phyloP scores from a whole-genome alignment of 2,113 vertebrate genomes.

The Microtus pennsylvanicus region DNA sequence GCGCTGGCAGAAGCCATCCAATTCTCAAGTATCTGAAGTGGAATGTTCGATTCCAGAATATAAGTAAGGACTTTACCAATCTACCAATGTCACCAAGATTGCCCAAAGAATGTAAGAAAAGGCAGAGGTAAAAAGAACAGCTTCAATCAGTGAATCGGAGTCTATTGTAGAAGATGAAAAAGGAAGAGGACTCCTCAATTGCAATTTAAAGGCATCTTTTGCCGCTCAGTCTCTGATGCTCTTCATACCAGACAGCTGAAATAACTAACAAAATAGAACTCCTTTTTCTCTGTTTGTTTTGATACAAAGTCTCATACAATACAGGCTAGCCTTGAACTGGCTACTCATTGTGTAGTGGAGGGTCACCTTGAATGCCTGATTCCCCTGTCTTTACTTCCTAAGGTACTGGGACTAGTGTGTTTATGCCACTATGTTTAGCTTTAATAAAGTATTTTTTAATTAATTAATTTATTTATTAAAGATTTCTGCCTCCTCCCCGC shows the following conservation, averaged over 20 bases:
- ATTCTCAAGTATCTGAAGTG: slow-evolving; percentile 49
- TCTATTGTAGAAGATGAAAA: slow-evolving; percentile 55
- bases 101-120: slow-evolving; percentile 60
- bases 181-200: slow-evolving; percentile 39
- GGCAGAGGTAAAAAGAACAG: slow-evolving; percentile 22
- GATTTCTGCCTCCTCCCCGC: too few relatives aligned
- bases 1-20: slow-evolving; percentile 39
- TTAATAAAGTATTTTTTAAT: not conserved
- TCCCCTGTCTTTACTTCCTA: not conserved
- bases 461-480: too few relatives aligned
- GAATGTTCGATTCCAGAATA: slow-evolving; percentile 48
- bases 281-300: not conserved
- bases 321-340: not conserved
- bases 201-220: slow-evolving; percentile 60
- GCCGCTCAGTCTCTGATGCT: slow-evolving; percentile 22
- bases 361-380: not conserved
- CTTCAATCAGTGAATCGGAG: slow-evolving; percentile 31
- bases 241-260: slow-evolving; percentile 24
- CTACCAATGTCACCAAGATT: slow-evolving; percentile 56
- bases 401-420: not conserved
- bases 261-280: slow-evolving; percentile 49
- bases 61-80: slow-evolving; percentile 33
- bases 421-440: not conserved
- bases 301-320: not conserved
- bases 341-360: not conserved